These are phyloP conservation scores for Mus pahari DNA, from an alignment of 2,113 vertebrate species.

Conservation along the genomic window DNA sequence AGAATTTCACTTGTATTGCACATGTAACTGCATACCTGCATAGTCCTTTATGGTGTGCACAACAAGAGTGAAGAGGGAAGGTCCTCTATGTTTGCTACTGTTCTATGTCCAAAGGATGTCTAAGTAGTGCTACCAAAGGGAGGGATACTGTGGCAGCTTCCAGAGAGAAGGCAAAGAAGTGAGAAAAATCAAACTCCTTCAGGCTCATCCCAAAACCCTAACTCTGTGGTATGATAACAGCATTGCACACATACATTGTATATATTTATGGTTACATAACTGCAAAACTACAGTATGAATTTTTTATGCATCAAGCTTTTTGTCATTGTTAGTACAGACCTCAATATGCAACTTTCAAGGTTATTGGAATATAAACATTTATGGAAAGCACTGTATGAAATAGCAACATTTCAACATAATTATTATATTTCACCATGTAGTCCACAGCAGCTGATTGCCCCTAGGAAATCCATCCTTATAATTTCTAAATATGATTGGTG, in stretches of 20 bases:
- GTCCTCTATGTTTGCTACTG: background rate
- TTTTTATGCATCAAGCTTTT: background rate
- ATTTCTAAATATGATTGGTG: background rate
- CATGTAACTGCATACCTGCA: background rate
- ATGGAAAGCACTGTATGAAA: background rate
- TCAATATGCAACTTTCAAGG: background rate
- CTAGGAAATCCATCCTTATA: background rate
- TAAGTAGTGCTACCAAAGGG: background rate
- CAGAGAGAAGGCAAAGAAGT: background rate
- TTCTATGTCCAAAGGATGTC: background rate
- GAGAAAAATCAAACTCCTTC: constrained; percentile 41
- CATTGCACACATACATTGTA: background rate
- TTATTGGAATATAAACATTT: constrained; percentile 32
- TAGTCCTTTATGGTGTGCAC: background rate
- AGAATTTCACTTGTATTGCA: background rate
- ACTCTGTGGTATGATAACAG: background rate
- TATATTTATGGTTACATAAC: background rate
- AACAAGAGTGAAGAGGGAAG: background rate
- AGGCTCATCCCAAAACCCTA: background rate
- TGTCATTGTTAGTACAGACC: background rate
- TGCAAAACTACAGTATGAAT: background rate
- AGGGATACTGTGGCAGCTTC: constrained; percentile 28
- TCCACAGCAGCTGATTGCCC: background rate
- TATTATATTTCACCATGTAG: background rate
- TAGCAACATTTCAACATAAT: background rate